Conservation (phyloP, 2,888 invertebrate genomes). For the Nomada lathburiana region DNA sequence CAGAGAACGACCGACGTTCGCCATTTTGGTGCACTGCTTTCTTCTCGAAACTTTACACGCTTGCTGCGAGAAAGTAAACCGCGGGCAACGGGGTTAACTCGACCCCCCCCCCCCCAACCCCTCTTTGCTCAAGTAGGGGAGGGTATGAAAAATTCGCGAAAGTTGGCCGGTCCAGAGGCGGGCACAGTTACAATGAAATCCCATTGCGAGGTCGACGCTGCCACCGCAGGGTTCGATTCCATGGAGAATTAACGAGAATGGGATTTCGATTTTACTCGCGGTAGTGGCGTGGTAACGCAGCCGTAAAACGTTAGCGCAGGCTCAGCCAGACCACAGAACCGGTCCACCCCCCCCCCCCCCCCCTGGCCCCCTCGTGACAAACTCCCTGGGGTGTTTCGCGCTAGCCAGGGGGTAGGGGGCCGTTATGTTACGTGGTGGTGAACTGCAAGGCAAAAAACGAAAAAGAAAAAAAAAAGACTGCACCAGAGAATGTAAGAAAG, state of each 20-base stretch:
- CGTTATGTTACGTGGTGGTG: constrained; percentile 28
- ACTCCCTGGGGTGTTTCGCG: constrained; percentile 59
- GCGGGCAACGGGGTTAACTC: not conserved
- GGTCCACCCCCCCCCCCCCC: not conserved
- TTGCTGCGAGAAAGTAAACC: not conserved
- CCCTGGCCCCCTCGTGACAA: constrained; percentile 45
- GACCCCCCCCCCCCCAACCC: no score
- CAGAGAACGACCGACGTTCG: not conserved
- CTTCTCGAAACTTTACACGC: constrained; percentile 14
- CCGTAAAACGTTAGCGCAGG: constrained; percentile 79
- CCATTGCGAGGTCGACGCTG: constrained; percentile 74
- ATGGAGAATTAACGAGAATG: constrained; percentile 80
- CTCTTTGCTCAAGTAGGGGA: not conserved
- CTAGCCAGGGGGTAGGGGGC: constrained; percentile 3
- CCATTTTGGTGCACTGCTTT: not conserved
- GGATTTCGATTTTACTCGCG: constrained; percentile 80
- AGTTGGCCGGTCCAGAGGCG: constrained; percentile 30
- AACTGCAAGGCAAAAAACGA: constrained; percentile 32
- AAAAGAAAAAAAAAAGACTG: not conserved
- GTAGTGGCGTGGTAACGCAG: constrained; percentile 55
- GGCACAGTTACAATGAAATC: constrained; percentile 77
- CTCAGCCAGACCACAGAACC: constrained; percentile 72
- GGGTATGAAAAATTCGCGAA: constrained; percentile 51
- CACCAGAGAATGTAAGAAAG: constrained; percentile 55
- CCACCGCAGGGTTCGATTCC: constrained; percentile 80